phyloP scores from a whole-genome alignment of 2,113 vertebrate species.

The Alethe diademata region DNA sequence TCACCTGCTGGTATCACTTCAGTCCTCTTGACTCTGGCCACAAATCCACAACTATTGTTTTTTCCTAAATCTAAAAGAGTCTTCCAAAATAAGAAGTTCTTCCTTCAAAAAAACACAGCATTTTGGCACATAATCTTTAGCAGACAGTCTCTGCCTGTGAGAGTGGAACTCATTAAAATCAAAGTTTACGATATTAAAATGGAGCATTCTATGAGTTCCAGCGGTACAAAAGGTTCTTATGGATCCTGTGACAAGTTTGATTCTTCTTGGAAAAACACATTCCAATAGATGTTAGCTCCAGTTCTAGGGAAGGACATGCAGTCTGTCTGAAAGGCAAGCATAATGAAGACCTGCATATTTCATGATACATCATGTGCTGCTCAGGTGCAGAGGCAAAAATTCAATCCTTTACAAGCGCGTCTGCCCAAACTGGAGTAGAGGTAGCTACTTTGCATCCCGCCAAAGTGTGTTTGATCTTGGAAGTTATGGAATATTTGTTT shows the following conservation, averaged over 20 bases:
- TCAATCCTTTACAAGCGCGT: background rate
- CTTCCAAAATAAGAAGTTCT: background rate
- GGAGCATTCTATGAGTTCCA: background rate
- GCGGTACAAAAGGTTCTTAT: background rate
- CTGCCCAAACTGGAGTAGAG: constrained; percentile 51
- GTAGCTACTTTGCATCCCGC: constrained; percentile 28
- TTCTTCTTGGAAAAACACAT: background rate
- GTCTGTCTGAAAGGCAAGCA: background rate
- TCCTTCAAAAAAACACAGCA: background rate
- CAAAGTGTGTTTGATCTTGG: constrained; percentile 58
- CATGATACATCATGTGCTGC: constrained; percentile 23
- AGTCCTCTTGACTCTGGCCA: background rate
- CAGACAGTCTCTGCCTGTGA: background rate
- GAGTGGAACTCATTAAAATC: background rate
- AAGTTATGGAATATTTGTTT: constrained; percentile 60
- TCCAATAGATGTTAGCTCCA: background rate
- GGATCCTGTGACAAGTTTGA: background rate
- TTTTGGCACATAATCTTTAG: background rate
- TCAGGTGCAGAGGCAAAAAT: constrained; percentile 59
- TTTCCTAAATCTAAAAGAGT: background rate
- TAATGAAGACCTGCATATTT: constrained; percentile 16
- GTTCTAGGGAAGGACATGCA: background rate
- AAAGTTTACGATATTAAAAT: background rate
- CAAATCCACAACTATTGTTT: background rate
- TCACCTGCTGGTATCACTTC: background rate